Conservation (phyloP, 2,797 vertebrate genomes). For the Acomys russatus region DNA sequence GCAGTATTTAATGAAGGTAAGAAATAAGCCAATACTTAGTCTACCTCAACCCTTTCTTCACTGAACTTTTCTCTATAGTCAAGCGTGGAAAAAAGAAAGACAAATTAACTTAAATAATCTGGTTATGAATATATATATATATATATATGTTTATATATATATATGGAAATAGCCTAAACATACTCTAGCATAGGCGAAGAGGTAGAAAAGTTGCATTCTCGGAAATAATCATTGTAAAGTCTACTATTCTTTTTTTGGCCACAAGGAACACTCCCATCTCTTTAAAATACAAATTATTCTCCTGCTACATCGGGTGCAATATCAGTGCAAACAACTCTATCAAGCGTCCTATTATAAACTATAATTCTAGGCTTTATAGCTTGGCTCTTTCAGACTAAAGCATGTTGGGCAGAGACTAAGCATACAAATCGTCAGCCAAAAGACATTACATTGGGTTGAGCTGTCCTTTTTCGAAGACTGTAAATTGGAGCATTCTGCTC, state of each 20-base stretch:
- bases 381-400: conserved; percentile 79
- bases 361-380: conserved; percentile 82
- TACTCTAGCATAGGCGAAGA: conserved; percentile 27
- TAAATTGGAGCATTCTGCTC: conserved; percentile 67
- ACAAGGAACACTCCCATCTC: conserved; percentile 61
- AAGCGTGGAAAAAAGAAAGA: not conserved
- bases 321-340: conserved; percentile 74
- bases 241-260: conserved; percentile 28
- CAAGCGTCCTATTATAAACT: conserved; percentile 80
- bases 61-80: not conserved
- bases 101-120: not conserved
- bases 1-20: not conserved
- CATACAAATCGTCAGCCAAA: conserved; percentile 81
- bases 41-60: not conserved
- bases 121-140: not conserved
- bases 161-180: conserved; percentile 42
- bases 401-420: conserved; percentile 78
- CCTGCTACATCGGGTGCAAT: conserved; percentile 10
- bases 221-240: conserved; percentile 52
- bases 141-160: conserved; percentile 12
- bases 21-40: not conserved
- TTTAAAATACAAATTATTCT: conserved; percentile 74
- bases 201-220: conserved; percentile 45
- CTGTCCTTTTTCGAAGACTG: conserved; percentile 74
- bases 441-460: conserved; percentile 79